phyloP scores from a whole-genome alignment of 2,888 invertebrate genomes.

The Amaurobius ferox region DNA sequence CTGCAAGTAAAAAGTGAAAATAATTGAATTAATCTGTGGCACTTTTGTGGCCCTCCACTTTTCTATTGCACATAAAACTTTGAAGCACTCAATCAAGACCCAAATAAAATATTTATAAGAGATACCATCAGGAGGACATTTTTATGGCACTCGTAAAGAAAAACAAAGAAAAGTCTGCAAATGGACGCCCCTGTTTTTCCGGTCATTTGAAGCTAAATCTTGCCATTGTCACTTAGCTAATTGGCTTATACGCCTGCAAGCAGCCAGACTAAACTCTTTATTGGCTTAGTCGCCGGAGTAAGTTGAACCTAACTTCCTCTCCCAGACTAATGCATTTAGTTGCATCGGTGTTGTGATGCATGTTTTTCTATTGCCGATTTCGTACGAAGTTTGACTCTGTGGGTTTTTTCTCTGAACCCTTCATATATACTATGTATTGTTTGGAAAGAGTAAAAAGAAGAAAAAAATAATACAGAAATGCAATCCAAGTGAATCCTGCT shows the following conservation, averaged over 20 bases:
- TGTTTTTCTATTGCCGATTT: background rate
- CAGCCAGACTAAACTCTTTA: conserved; percentile 15
- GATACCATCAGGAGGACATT: background rate
- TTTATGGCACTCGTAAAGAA: background rate
- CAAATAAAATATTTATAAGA: too few relatives aligned
- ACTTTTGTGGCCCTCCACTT: too few relatives aligned
- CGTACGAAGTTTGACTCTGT: too few relatives aligned
- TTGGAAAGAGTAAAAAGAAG: too few relatives aligned
- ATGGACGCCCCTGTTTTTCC: background rate
- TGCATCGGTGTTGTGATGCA: background rate
- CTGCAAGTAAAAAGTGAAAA: too few relatives aligned
- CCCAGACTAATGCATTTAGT: conserved; percentile 22
- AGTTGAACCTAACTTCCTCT: background rate
- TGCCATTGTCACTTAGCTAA: conserved; percentile 22
- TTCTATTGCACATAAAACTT: too few relatives aligned
- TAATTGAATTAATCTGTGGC: too few relatives aligned
- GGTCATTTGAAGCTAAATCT: conserved; percentile 23
- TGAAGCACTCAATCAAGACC: too few relatives aligned
- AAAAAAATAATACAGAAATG: too few relatives aligned
- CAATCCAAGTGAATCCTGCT: too few relatives aligned
- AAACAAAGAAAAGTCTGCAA: background rate
- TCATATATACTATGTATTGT: too few relatives aligned
- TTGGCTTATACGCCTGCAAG: conserved; percentile 27
- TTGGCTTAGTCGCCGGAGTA: conserved; percentile 5
- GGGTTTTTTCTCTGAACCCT: too few relatives aligned